These are phyloP conservation scores for Ariopsis seemanni DNA, from an alignment of 2,113 vertebrate species.

Conservation along the genomic window DNA sequence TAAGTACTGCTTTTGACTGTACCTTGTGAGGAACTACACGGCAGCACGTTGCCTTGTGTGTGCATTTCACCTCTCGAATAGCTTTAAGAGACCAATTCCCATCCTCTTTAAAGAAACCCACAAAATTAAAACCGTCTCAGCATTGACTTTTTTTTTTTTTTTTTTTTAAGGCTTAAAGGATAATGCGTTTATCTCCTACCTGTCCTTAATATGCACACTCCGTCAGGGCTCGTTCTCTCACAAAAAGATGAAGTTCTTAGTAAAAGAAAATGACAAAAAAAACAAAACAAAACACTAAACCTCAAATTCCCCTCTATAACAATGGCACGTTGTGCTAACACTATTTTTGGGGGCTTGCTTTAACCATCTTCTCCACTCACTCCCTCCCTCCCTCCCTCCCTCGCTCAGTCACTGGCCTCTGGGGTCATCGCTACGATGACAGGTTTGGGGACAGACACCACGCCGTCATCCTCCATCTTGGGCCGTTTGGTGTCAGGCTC, in stretches of 20 bases:
- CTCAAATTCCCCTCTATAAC: conserved; percentile 38
- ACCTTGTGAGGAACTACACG: conserved; percentile 52
- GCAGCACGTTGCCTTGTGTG: conserved; percentile 3
- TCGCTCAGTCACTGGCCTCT: conserved; percentile 57
- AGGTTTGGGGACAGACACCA: conserved; percentile 70
- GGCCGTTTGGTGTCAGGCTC: conserved; percentile 85
- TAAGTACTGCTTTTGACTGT: conserved; percentile 50
- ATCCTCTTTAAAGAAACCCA: conserved; percentile 32
- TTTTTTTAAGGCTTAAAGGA: conserved; percentile 51
- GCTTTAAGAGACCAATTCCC: conserved; percentile 36
- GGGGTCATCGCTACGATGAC: conserved; percentile 80
- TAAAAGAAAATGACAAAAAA: conserved; percentile 26
- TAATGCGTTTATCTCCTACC: conserved; percentile 39
- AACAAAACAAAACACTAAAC: neutral
- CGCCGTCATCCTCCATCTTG: conserved; percentile 79
- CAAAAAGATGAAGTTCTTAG: conserved; percentile 32
- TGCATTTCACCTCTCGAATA: conserved; percentile 35
- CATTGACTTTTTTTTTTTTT: neutral
- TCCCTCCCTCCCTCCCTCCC: conserved; percentile 5
- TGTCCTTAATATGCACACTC: conserved; percentile 31
- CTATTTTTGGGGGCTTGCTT: conserved; percentile 44
- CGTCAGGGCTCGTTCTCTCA: conserved; percentile 32
- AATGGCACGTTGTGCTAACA: conserved; percentile 50
- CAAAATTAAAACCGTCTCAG: conserved; percentile 43
- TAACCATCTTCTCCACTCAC: conserved; percentile 39